Base-by-base conservation (phyloP, 2,797 vertebrate genomes). In the Spinus olivaceus region DNA sequence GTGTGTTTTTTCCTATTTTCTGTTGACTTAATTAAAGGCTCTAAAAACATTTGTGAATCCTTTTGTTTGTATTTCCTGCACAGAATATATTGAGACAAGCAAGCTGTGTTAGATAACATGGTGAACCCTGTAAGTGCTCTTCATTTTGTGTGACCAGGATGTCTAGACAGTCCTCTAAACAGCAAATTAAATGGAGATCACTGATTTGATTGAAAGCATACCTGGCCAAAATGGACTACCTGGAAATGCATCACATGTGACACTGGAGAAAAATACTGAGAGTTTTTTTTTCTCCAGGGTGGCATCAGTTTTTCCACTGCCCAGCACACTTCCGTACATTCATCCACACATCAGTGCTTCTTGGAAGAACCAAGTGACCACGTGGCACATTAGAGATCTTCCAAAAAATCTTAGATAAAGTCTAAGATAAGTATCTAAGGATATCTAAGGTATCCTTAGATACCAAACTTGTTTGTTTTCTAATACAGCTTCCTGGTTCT, bases 401-500 rank as follows among this genome's bases (percentile, higher is more conserved):
- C 49, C 35, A 96, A 97, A 96, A 97, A 97, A 44, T 53, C 10
- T 64, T 30, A 24, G 21, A 30, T 30, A 28, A 20, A 37, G 10
- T 37, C 37, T 37, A 37, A 37, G 37, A 37, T 37, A 37, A 37
- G 11, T 37, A 37, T 11, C 37, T 37, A 37, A 37, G 37, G 37
- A 39, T 39, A 39, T 39, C 39, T 39, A 39, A 39, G 39, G 39
- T 15, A 39, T 39, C 39, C 39, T 39, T 39, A 7, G 39, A 39
- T 15, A 39, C 39, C 39, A 39, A 94, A 97, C 77, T 61, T 81
- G 57, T 70, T 61, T 87, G 24, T 80, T 96, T 88, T 88, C 67
- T 72, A 92, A 94, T 69, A 85, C 14, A 81, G 16, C 94, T 95
- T 96, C 61, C 82, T 96, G 67, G 20, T 95, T 96, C 95, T 97